Percentiles rank a stretch among this genome's conserved stretches.
These are phyloP conservation scores for Tribolium madens DNA, from an alignment of 1,140 invertebrate species.

Conservation along the genomic window DNA sequence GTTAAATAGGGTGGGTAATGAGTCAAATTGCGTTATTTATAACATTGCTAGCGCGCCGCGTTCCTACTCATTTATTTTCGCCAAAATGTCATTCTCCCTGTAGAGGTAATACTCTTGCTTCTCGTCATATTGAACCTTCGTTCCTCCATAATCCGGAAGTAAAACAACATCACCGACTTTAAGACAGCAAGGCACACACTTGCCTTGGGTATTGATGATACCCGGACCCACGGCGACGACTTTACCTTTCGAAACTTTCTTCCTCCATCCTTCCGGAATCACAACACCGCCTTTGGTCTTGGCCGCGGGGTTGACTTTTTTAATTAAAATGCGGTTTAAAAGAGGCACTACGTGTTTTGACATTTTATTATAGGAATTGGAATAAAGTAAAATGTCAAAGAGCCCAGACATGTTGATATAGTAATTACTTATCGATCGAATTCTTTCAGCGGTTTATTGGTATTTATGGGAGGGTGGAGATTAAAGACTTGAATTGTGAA, in stretches of 20 bases:
- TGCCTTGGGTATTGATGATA: slow-evolving; percentile 50
- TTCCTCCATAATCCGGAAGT: slow-evolving; percentile 57
- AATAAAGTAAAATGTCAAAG: slow-evolving; percentile 1
- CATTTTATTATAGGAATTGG: background rate
- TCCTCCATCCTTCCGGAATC: slow-evolving; percentile 49
- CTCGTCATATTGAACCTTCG: slow-evolving; percentile 50
- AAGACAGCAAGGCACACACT: slow-evolving; percentile 49
- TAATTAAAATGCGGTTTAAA: slow-evolving; percentile 54
- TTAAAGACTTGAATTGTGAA: background rate
- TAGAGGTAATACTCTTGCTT: slow-evolving; percentile 54
- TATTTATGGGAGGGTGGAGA: slow-evolving; percentile 3
- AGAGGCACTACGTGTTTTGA: slow-evolving; percentile 46
- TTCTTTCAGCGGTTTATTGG: background rate
- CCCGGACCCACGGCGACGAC: slow-evolving; percentile 57
- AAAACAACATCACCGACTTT: slow-evolving; percentile 56
- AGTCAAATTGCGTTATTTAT: slow-evolving; percentile 39
- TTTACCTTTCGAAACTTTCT: slow-evolving; percentile 46
- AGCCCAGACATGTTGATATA: slow-evolving; percentile 4
- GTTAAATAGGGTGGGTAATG: slow-evolving; percentile 29
- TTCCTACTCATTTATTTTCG: slow-evolving; percentile 49
- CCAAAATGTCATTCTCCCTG: slow-evolving; percentile 56
- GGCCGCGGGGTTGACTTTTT: slow-evolving; percentile 44
- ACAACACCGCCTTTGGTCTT: slow-evolving; percentile 56
- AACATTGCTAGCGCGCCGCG: background rate
- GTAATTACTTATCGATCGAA: slow-evolving; percentile 1